A percentile compares a stretch with the other conserved stretches of the same genome.
Evolutionary conservation across 2,888 invertebrate genomes (phyloP).

Genomic region (Tortricodes alternella): DNA sequence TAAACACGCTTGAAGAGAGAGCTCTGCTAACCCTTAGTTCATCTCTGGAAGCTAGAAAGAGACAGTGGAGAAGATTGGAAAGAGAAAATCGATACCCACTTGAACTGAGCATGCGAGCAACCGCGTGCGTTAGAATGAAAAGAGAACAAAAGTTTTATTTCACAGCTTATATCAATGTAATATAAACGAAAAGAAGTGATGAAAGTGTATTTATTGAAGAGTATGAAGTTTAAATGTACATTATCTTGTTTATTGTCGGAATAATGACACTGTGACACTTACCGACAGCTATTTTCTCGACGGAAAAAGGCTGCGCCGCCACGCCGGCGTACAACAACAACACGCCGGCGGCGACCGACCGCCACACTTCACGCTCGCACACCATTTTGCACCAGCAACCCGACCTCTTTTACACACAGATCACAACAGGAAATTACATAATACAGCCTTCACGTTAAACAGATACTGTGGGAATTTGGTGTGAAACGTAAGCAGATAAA

Average conservation of each 20-base stretch:
- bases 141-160: conserved; percentile 47
- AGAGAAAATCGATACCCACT: conserved; percentile 52
- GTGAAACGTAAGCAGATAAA: conserved; percentile 48
- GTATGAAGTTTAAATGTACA: not conserved
- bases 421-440: conserved; percentile 39
- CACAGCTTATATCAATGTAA: not conserved
- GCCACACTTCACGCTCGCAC: conserved; percentile 38
- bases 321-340: conserved; percentile 60
- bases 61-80: conserved; percentile 48
- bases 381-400: conserved; percentile 43
- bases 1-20: conserved; percentile 7
- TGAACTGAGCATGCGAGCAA: conserved; percentile 44
- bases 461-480: conserved; percentile 40
- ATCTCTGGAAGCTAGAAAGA: conserved; percentile 41
- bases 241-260: conserved; percentile 9
- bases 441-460: conserved; percentile 33
- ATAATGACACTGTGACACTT: conserved; percentile 57
- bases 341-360: conserved; percentile 50
- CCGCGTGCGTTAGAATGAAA: conserved; percentile 47
- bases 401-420: conserved; percentile 16
- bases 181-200: not conserved
- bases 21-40: conserved; percentile 39
- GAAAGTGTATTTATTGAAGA: not conserved
- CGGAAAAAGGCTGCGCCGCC: conserved; percentile 65
- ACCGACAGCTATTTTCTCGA: conserved; percentile 79